phyloP scores from a whole-genome alignment of 35 echinoderm and acorn worm genomes.

The Ophioderma brevispina region DNA sequence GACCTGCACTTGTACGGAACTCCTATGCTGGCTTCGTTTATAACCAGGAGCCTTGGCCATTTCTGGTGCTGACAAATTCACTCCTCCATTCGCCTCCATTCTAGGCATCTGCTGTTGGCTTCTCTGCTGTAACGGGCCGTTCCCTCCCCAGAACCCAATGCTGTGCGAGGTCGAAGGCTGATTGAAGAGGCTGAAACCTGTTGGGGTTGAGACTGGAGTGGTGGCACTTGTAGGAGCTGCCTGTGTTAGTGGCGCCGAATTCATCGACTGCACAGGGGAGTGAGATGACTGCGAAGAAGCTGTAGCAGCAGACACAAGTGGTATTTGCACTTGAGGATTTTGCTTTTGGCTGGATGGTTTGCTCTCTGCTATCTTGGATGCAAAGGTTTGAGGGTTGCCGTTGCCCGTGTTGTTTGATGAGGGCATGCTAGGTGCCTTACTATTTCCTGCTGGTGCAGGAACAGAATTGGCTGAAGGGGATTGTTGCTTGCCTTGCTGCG shows the following conservation, averaged over 20 bases:
- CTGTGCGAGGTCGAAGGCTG: slow-evolving; percentile 30
- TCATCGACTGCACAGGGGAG: slow-evolving; percentile 1
- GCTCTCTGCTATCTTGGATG: slow-evolving; percentile 50
- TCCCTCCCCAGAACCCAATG: slow-evolving; percentile 47
- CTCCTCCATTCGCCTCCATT: slow-evolving; percentile 13
- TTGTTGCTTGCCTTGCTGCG: slow-evolving; percentile 9
- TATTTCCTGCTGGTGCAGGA: slow-evolving; percentile 9
- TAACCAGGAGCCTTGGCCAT: slow-evolving; percentile 89
- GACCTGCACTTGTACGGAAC: slow-evolving; percentile 1
- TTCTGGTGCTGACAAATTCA: slow-evolving; percentile 25
- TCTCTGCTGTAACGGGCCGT: neutral
- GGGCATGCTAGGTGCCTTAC: neutral
- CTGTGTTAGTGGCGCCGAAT: slow-evolving; percentile 37
- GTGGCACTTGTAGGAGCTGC: slow-evolving; percentile 17
- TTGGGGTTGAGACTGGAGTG: slow-evolving; percentile 7
- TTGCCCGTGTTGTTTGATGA: neutral
- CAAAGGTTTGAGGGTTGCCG: slow-evolving; percentile 33
- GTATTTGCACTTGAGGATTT: slow-evolving; percentile 16
- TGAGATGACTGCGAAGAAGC: slow-evolving; percentile 19
- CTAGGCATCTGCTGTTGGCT: slow-evolving; percentile 14
- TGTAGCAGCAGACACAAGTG: neutral
- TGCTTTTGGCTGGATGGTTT: slow-evolving; percentile 11
- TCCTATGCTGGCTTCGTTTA: slow-evolving; percentile 59
- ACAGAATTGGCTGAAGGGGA: slow-evolving; percentile 13
- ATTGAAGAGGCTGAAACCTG: slow-evolving; percentile 29